Base-by-base conservation (phyloP, 2,888 invertebrate species). In the Amorpha juglandis region DNA sequence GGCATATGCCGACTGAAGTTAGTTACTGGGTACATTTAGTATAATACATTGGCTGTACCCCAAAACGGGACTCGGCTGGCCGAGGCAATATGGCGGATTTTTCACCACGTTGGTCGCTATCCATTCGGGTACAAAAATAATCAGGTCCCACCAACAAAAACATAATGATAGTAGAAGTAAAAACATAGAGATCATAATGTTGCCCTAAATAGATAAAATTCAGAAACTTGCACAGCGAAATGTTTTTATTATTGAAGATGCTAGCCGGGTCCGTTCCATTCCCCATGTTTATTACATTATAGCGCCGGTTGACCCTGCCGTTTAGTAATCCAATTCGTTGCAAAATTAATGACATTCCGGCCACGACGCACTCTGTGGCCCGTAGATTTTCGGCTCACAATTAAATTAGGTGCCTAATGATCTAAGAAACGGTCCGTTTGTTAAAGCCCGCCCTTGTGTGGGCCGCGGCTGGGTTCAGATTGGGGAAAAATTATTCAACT, bases 331-430 rank as follows among this genome's bases (percentile, higher is more conserved):
- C 78, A 85, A 88, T 88, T 87, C 76, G 74, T 79, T 81, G 75
- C 74, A 77, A 78, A 86, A 85, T 86, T 86, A 90, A 89, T 87
- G 84, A 84, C 80, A 82, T 87, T 84, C 79, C 70, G 70, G 74
- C 79, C 80, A 77, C 77, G 77, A 74, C 69, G 74, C 74, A 72
- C 69, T 72, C 66, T 67, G 73, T 68, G 77, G 69, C 72, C 76
- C 73, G 73, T 76, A 75, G 76, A 82, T 78, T 78, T 78, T 77
- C 70, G 67, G 65, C 70, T 74, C 74, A 71, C 80, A 81, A 88
- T 87, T 84, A 82, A 87, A 88, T 89, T 87, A 88, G 78, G 77
- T 76, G 78, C 82, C 78, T 87, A 86, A 87, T 86, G 87, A 84
- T 80, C 78, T 79, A 77, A 80, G 81, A 78, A 78, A 80, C 66